Conservation (phyloP, 2,888 invertebrate genomes). For the Mongoloraphidia duomilia region DNA sequence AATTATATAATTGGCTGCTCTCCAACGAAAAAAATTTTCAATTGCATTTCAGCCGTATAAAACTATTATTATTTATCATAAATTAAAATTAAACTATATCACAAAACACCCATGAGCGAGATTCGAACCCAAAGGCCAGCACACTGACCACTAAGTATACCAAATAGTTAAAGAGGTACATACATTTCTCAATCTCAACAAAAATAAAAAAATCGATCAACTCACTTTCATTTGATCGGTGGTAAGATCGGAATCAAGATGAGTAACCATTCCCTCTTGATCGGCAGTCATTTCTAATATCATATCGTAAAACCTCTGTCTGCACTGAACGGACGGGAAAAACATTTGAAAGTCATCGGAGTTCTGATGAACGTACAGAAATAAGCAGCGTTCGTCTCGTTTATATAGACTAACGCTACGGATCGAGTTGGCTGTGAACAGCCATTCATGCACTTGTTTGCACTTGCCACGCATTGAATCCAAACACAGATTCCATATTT, state of each 20-base stretch:
- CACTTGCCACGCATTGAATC: conserved; percentile 63
- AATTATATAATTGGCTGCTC: too few relatives aligned
- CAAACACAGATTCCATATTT: conserved; percentile 74
- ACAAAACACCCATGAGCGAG: too few relatives aligned
- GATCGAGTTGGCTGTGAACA: conserved; percentile 81
- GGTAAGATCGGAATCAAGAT: conserved; percentile 60
- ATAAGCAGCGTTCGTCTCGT: conserved; percentile 87
- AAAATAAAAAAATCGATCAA: background rate
- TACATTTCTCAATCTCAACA: background rate
- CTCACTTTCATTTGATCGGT: conserved; percentile 59
- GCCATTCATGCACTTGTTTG: conserved; percentile 82
- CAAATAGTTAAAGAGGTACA: too few relatives aligned
- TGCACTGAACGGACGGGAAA: conserved; percentile 78
- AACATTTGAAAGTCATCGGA: conserved; percentile 98
- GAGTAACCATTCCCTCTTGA: conserved; percentile 61
- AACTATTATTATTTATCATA: too few relatives aligned
- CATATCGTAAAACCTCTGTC: conserved; percentile 66
- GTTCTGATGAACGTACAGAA: conserved; percentile 94
- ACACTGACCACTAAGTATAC: too few relatives aligned
- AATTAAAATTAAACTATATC: too few relatives aligned
- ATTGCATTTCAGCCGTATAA: too few relatives aligned
- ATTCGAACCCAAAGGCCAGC: too few relatives aligned
- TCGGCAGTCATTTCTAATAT: conserved; percentile 79
- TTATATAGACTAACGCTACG: conserved; percentile 89
- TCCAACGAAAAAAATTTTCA: too few relatives aligned